These are phyloP conservation scores for Microtus californicus DNA, from an alignment of 2,797 vertebrate species.

Conservation along the genomic window DNA sequence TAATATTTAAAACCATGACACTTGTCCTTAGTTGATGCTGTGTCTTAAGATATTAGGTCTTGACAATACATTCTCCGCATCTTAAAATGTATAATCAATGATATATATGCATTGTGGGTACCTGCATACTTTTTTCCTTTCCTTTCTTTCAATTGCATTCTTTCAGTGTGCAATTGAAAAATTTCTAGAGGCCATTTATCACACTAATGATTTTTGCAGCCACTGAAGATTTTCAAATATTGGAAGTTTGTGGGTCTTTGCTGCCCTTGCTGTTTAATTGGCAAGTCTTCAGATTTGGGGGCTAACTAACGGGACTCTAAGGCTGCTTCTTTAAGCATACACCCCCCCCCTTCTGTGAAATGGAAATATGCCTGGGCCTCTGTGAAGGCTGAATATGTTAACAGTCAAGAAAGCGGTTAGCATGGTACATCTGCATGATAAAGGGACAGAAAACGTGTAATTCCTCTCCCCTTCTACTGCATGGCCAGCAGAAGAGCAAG, in stretches of 20 bases:
- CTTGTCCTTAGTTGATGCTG: constrained; percentile 23
- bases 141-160: not conserved
- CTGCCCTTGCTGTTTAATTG: not conserved
- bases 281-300: not conserved
- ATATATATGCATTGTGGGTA: not conserved
- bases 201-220: constrained; percentile 27
- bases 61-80: not conserved
- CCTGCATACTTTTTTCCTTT: not conserved
- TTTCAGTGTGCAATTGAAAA: not conserved
- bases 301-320: not conserved
- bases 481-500: constrained; percentile 13
- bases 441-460: not conserved
- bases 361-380: not conserved
- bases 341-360: not conserved
- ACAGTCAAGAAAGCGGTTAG: not conserved
- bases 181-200: not conserved
- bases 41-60: constrained; percentile 53
- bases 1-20: constrained; percentile 37
- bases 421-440: not conserved
- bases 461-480: not conserved
- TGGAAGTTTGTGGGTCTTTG: not conserved
- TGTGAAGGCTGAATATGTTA: not conserved
- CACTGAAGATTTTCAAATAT: constrained; percentile 35
- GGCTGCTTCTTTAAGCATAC: not conserved
- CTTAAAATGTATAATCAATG: constrained; percentile 35